Percentiles rank a stretch among this genome's conserved stretches.
Conservation (phyloP, 1,140 invertebrate species). For the Drosophila lowei region DNA sequence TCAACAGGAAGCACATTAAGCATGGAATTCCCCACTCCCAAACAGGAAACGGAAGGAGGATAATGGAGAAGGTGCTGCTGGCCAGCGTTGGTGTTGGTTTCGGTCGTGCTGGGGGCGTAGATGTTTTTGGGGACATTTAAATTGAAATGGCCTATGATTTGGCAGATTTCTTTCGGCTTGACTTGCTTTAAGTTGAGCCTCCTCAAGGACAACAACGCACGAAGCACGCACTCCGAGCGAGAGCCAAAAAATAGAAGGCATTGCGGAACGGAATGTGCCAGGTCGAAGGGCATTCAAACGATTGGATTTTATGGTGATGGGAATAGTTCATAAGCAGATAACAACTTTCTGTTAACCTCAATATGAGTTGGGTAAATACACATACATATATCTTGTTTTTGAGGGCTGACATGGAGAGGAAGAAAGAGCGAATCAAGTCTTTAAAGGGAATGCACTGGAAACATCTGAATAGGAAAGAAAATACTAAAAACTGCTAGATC, state of each 20-base stretch:
- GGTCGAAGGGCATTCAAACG: conserved; percentile 40
- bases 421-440: too few species aligned
- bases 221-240: conserved; percentile 24
- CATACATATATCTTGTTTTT: conserved; percentile 9
- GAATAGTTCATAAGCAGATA: conserved; percentile 50
- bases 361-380: conserved; percentile 25
- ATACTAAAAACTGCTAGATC: too few species aligned
- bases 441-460: too few species aligned
- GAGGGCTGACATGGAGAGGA: too few species aligned
- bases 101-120: conserved; percentile 2
- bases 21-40: conserved; percentile 37
- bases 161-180: conserved; percentile 47
- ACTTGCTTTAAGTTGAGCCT: conserved; percentile 41
- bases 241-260: background rate
- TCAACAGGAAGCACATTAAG: conserved; percentile 77
- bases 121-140: conserved; percentile 59
- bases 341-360: conserved; percentile 30
- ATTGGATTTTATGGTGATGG: conserved; percentile 47
- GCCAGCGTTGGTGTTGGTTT: background rate
- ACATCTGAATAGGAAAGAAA: too few species aligned
- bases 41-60: conserved; percentile 19
- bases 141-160: conserved; percentile 68
- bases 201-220: conserved; percentile 44
- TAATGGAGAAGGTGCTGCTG: conserved; percentile 48
- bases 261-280: conserved; percentile 29